Evolutionary conservation across 2,797 vertebrate species (phyloP).

Genomic region (Sandelia bainsii): DNA sequence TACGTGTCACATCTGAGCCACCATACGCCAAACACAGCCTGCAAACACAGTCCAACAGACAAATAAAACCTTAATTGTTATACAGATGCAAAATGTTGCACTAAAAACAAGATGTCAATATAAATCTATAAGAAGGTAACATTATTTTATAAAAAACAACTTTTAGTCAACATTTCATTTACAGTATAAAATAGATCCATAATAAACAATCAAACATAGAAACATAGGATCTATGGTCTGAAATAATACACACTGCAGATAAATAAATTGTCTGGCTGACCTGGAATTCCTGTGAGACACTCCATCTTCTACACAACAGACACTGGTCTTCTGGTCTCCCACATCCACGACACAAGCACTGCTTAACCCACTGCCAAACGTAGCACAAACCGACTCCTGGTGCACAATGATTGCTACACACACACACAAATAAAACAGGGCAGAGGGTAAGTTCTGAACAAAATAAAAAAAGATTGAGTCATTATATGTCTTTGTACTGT

Average conservation of each 20-base stretch:
- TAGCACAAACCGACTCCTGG: slow-evolving; percentile 97
- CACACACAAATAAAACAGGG: slow-evolving; percentile 62
- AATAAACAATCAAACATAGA: not conserved
- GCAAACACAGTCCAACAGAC: slow-evolving; percentile 22
- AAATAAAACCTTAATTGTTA: slow-evolving; percentile 1
- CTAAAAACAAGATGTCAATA: not conserved
- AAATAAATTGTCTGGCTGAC: slow-evolving; percentile 66
- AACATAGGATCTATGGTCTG: no score
- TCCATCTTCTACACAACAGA: slow-evolving; percentile 97
- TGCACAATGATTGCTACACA: slow-evolving; percentile 92
- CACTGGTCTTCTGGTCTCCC: slow-evolving; percentile 97
- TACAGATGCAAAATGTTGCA: not conserved
- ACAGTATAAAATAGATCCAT: not conserved
- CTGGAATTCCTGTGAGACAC: slow-evolving; percentile 97
- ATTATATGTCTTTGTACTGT: not conserved
- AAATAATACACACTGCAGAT: no score
- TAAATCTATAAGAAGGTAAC: not conserved
- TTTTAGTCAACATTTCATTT: not conserved
- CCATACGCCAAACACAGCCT: slow-evolving; percentile 96
- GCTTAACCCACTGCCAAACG: slow-evolving; percentile 95
- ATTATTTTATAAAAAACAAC: not conserved
- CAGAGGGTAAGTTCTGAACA: not conserved
- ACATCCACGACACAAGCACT: slow-evolving; percentile 97
- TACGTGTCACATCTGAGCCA: slow-evolving; percentile 94
- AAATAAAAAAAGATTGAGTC: not conserved